Percentiles rank a stretch among this genome's conserved stretches.
These are phyloP conservation scores for Trichoplusia ni DNA, from an alignment of 1,140 invertebrate species.

Conservation along the genomic window DNA sequence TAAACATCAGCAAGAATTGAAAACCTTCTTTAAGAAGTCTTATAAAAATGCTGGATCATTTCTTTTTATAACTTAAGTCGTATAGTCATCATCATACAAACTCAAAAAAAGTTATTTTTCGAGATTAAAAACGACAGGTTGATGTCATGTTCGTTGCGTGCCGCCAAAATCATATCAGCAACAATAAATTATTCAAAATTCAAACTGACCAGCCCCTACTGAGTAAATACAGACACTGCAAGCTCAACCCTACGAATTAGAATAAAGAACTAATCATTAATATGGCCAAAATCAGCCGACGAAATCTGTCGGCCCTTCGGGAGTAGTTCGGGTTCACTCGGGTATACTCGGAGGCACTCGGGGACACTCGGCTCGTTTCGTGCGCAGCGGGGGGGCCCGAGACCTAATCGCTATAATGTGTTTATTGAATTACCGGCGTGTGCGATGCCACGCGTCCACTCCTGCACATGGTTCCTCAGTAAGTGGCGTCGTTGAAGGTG, in stretches of 20 bases:
- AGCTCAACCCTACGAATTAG: conserved; percentile 26
- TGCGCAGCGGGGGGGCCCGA: conserved; percentile 59
- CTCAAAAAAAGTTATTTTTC: too few species aligned
- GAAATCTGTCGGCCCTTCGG: conserved; percentile 57
- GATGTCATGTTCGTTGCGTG: too few species aligned
- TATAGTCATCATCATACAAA: too few species aligned
- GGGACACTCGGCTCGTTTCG: conserved; percentile 48
- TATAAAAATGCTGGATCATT: too few species aligned
- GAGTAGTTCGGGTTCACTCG: conserved; percentile 42
- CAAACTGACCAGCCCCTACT: neutral
- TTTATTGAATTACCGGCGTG: conserved; percentile 79
- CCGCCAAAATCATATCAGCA: too few species aligned
- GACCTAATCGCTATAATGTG: conserved; percentile 80
- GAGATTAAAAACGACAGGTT: too few species aligned
- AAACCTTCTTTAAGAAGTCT: too few species aligned
- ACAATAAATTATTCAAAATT: neutral
- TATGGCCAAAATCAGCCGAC: conserved; percentile 60
- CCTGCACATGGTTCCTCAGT: conserved; percentile 44
- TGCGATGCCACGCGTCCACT: conserved; percentile 61
- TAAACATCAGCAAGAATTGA: too few species aligned
- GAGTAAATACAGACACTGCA: neutral
- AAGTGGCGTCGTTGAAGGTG: conserved; percentile 46
- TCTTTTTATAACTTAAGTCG: too few species aligned
- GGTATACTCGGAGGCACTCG: conserved; percentile 48
- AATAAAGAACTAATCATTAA: conserved; percentile 70